Conservation (phyloP, 35 echinoderm and acorn worm genomes). For the Apostichopus japonicus region DNA sequence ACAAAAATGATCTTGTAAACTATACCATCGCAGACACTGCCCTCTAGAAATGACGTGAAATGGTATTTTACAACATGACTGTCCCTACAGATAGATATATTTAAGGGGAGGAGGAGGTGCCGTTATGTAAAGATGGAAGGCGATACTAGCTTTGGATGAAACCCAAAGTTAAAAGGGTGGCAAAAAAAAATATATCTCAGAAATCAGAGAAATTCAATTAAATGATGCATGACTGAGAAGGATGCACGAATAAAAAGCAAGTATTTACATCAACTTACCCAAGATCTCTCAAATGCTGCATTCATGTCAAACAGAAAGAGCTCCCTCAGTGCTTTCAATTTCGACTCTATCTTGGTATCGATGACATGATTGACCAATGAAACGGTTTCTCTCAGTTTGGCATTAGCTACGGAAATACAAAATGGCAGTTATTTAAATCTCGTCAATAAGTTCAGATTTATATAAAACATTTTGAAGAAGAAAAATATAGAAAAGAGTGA, state of each 20-base stretch:
- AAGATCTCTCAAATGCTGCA: slow-evolving; percentile 79
- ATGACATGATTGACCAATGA: slow-evolving; percentile 82
- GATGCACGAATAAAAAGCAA: no score
- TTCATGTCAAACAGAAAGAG: slow-evolving; percentile 93
- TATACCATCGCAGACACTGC: no score
- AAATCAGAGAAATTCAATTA: neutral
- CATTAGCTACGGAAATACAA: slow-evolving; percentile 66
- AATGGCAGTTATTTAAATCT: neutral
- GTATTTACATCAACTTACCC: slow-evolving; percentile 64
- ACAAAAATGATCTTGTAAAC: no score
- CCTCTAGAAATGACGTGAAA: no score
- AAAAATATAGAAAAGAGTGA: no score
- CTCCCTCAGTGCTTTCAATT: slow-evolving; percentile 74
- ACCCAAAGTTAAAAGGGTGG: no score
- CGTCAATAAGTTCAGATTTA: neutral
- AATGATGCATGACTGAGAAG: neutral
- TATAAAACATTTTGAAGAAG: neutral
- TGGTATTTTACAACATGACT: no score
- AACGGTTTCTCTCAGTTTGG: slow-evolving; percentile 76
- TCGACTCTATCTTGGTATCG: slow-evolving; percentile 81
- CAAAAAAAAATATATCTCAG: neutral
- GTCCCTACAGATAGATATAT: no score
- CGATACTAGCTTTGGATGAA: no score
- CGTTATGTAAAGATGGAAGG: no score
- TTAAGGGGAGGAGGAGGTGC: no score